Base-by-base conservation (phyloP, 2,888 invertebrate genomes). In the Xestia xanthographa region DNA sequence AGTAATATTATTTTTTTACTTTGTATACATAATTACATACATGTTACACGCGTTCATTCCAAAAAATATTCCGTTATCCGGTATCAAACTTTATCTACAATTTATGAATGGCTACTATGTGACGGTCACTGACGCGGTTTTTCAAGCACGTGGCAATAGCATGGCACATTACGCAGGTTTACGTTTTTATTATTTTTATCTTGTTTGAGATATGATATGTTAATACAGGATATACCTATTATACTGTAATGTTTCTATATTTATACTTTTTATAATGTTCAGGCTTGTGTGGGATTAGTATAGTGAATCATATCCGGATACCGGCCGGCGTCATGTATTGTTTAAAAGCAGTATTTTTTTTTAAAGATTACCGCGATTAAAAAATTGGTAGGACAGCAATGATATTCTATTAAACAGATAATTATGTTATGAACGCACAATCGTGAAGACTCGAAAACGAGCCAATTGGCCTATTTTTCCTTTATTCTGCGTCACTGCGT, bases 21-120 rank as follows among this genome's bases (percentile, higher is more conserved):
- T 34, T 34, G 34, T 45, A n/a, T 12, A 56, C 26, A 29, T 26
- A 9, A 17, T 45, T 5, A 12, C 12, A 12, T 14, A 58, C 6
- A 17, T 48, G 17, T 58, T 60, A 20, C 29, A 41, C 41, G 34
- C 41, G 3, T 34, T 60, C 14, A 50, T 62, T 29, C 11, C 14
- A 17, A 50, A 60, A 60, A 66, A 58, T 34, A 72, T 45, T 43
- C 60, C 58, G n/a, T 50, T 41, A 48, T 14, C 43, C 14, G 45
- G 11, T 69, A 66, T 50, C 69, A 56, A 38, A 2, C 12, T 20
- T 70, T 66, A 71, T 79, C 63, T 29, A 56, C 26, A 53, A 68
- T 71, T 65, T 43, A 67, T 82, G 84, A 84, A 82, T 84, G 80
- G 53, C 8, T 14, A 34, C 43, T 79, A 73, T 83, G 66, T 73